Base-by-base conservation (phyloP, 2,113 vertebrate genomes). In the Zapus hudsonius region DNA sequence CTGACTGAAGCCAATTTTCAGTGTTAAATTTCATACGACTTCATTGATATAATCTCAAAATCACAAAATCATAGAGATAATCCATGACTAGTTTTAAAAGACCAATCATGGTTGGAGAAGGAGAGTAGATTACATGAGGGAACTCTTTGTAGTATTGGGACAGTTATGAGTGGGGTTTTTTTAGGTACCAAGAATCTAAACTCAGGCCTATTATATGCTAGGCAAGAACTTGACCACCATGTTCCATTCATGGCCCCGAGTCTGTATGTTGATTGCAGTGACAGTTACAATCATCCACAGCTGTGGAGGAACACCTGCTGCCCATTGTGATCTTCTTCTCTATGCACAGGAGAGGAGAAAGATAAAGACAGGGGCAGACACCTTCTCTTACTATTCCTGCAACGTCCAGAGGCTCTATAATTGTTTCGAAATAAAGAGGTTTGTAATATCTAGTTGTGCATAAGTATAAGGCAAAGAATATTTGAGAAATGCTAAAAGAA, bases 401-500 rank as follows among this genome's bases (percentile, higher is more conserved):
- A 91, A 74, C 27, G 52, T 93, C 31, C 23, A 91, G 23, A 69
- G 12, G 72, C 86, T 80, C n/a, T 81, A 63, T 52, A 47, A 95
- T 82, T 33, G 31, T 57, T 67, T 94, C 47, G 33, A 75, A 83
- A 86, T 69, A 79, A 59, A 76, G 89, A 69, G 12, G 5, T 70
- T 47, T 55, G 40, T 59, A n/a, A 66, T 81, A 72, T 73, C 52
- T 42, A 75, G 47, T 42, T 73, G 70, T 61, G 29, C 1, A 80
- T 64, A 61, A 67, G 4, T 57, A 5, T 64, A 75, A 93, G 67
- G 25, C 25, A 92, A 94, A 93, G 90, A 57, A 11, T 5, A 81
- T 66, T 87, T 42, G 69, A 74, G 73, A 92, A 82, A 69, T 55
- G 69, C 67, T 38, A 76, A 93, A 92, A 69, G n/a, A 38, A 69